phyloP scores from a whole-genome alignment of 2,797 vertebrate genomes.

The Pantherophis alleghaniensis region DNA sequence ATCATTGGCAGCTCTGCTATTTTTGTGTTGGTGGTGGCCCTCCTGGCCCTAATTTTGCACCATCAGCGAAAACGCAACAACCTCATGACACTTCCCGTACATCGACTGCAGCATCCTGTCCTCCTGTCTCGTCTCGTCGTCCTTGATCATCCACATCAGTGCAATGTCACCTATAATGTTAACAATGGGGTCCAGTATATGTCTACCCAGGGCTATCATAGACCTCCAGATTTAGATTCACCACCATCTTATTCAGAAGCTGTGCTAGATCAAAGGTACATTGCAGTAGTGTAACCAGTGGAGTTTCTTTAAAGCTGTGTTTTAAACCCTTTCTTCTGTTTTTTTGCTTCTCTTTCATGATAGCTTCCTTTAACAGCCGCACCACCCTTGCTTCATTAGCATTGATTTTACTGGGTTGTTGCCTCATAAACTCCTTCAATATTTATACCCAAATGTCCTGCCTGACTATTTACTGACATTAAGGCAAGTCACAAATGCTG shows the following conservation, averaged over 20 bases:
- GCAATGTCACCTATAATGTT: constrained; percentile 82
- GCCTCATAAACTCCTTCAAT: not conserved
- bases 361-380: not conserved
- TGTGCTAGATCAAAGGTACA: constrained; percentile 88
- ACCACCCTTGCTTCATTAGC: not conserved
- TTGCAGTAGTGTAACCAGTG: accelerated
- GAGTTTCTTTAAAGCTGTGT: accelerated
- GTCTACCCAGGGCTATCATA: constrained; percentile 80
- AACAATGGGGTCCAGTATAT: constrained; percentile 87
- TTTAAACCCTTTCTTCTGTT: not conserved
- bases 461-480: not conserved
- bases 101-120: constrained; percentile 87
- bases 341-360: not conserved
- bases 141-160: constrained; percentile 85
- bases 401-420: not conserved
- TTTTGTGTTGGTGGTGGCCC: constrained; percentile 91
- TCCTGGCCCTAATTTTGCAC: constrained; percentile 90
- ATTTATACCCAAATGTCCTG: not conserved
- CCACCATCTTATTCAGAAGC: constrained; percentile 95
- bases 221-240: constrained; percentile 79
- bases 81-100: constrained; percentile 87
- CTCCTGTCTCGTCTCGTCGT: constrained; percentile 94
- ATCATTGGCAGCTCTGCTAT: constrained; percentile 95
- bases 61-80: constrained; percentile 94
- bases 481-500: not conserved